Evolutionary conservation across 2,888 invertebrate genomes (phyloP).

Genomic region (Acanthopleura granulata): DNA sequence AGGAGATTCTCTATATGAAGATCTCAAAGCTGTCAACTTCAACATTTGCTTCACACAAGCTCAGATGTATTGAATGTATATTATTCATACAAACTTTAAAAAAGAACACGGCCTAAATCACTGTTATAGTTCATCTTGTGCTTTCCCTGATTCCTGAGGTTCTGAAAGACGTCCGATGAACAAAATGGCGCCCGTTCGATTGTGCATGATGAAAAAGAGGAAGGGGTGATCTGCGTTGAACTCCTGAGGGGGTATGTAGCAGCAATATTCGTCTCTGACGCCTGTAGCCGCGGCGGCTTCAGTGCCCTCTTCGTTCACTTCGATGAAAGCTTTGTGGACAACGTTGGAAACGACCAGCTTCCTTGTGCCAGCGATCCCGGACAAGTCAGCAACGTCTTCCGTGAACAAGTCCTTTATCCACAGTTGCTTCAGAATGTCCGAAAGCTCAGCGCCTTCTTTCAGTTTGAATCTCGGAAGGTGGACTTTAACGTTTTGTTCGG

Average conservation of each 20-base stretch:
- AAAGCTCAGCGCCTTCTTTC: slow-evolving; percentile 41
- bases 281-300: slow-evolving; percentile 66
- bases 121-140: no score
- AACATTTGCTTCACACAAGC: no score
- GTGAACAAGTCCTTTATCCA: slow-evolving; percentile 58
- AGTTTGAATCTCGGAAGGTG: slow-evolving; percentile 57
- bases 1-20: no score
- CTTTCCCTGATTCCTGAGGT: neutral
- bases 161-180: slow-evolving; percentile 27
- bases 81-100: no score
- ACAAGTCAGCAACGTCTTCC: slow-evolving; percentile 51
- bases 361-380: slow-evolving; percentile 48
- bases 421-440: slow-evolving; percentile 38
- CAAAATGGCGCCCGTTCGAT: slow-evolving; percentile 35
- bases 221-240: slow-evolving; percentile 61
- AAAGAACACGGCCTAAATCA: no score
- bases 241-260: slow-evolving; percentile 27
- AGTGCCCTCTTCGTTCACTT: slow-evolving; percentile 65
- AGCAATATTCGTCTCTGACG: slow-evolving; percentile 25
- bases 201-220: slow-evolving; percentile 55
- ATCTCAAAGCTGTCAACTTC: no score
- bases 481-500: slow-evolving; percentile 28
- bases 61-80: no score
- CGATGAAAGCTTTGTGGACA: slow-evolving; percentile 65
- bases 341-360: slow-evolving; percentile 54